phyloP scores from a whole-genome alignment of 2,888 invertebrate genomes.

The Amphipyra berbera region DNA sequence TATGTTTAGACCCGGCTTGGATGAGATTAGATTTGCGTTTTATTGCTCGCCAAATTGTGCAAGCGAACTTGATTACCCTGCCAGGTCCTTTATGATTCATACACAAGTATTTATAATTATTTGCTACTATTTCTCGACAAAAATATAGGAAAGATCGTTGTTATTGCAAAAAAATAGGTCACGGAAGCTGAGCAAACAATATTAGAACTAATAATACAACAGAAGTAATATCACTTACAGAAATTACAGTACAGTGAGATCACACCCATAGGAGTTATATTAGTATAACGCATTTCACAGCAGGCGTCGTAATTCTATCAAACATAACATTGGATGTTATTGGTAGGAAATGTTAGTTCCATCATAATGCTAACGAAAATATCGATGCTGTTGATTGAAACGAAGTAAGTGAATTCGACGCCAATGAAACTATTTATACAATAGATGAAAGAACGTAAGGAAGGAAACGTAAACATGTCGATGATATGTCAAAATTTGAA shows the following conservation, averaged over 20 bases:
- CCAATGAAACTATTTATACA: conserved; percentile 49
- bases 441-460: conserved; percentile 48
- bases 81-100: conserved; percentile 10
- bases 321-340: conserved; percentile 69
- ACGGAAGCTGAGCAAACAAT: conserved; percentile 38
- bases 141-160: conserved; percentile 11
- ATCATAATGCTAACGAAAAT: conserved; percentile 65
- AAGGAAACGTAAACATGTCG: conserved; percentile 42
- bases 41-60: conserved; percentile 18
- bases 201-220: conserved; percentile 52
- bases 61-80: conserved; percentile 23
- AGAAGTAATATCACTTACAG: conserved; percentile 60
- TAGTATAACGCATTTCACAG: conserved; percentile 75
- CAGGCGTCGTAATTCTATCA: conserved; percentile 76
- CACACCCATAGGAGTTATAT: conserved; percentile 77
- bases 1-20: conserved; percentile 4
- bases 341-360: conserved; percentile 68
- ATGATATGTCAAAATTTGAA: conserved; percentile 40
- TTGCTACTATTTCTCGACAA: neutral
- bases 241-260: conserved; percentile 68
- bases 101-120: conserved; percentile 1
- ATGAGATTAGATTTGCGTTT: conserved; percentile 23
- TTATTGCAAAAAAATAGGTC: conserved; percentile 36
- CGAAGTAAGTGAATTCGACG: conserved; percentile 40
- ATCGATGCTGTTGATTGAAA: conserved; percentile 61